phyloP scores from a whole-genome alignment of 2,888 invertebrate species.

The Sthenelais limicola region DNA sequence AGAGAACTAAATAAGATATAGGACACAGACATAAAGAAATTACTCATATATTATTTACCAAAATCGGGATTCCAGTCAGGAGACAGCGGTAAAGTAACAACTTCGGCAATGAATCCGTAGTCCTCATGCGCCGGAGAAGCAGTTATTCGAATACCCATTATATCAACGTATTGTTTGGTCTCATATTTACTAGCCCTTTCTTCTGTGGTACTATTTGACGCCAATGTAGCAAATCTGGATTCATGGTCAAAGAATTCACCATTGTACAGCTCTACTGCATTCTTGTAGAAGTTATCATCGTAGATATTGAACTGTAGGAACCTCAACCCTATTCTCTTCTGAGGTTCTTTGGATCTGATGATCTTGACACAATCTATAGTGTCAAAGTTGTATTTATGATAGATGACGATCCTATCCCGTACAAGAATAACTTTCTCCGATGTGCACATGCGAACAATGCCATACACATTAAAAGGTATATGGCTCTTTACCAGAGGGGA shows the following conservation, averaged over 20 bases:
- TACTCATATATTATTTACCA: too few species aligned
- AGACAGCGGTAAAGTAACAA: constrained; percentile 86
- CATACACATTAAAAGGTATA: constrained; percentile 92
- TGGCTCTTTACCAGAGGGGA: constrained; percentile 81
- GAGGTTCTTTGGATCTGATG: constrained; percentile 87
- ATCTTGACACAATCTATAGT: constrained; percentile 98
- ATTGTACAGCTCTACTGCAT: constrained; percentile 89
- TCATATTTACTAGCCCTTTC: constrained; percentile 56
- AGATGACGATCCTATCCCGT: constrained; percentile 90
- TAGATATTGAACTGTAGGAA: constrained; percentile 70
- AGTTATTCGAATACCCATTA: constrained; percentile 88
- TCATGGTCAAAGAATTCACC: constrained; percentile 88
- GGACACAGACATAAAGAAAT: too few species aligned
- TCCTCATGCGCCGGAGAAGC: constrained; percentile 92
- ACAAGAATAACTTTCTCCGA: constrained; percentile 91
- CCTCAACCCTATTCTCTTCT: constrained; percentile 87
- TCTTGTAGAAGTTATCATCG: constrained; percentile 75
- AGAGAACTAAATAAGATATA: too few species aligned
- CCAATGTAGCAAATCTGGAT: constrained; percentile 52
- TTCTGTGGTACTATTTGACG: constrained; percentile 56
- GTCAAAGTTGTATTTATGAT: constrained; percentile 96
- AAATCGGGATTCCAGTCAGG: constrained; percentile 62
- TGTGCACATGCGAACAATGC: constrained; percentile 96
- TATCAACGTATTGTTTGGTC: constrained; percentile 55
- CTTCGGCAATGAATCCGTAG: constrained; percentile 97